Conservation (phyloP, 2,113 vertebrate genomes). For the Cottus gobio region DNA sequence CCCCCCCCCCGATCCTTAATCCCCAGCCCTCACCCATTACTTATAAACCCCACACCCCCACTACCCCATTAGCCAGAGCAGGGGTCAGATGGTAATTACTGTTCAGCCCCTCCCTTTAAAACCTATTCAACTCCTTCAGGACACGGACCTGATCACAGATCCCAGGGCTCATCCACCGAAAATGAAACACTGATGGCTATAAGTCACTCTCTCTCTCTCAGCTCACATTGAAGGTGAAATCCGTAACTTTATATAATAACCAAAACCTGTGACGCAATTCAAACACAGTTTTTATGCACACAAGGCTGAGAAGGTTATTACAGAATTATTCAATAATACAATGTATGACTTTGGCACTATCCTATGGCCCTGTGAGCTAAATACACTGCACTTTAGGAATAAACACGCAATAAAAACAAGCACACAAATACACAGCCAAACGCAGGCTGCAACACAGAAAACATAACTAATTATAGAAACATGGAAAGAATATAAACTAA, state of each 20-base stretch:
- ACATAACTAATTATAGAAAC: background rate
- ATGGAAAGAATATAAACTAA: background rate
- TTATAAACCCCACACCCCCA: conserved; percentile 34
- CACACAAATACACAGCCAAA: background rate
- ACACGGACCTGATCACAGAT: conserved; percentile 26
- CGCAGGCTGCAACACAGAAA: background rate
- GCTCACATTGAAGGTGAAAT: conserved; percentile 5
- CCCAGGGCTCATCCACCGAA: conserved; percentile 7
- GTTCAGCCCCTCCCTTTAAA: conserved; percentile 47
- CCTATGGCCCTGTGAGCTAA: background rate
- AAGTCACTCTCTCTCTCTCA: conserved; percentile 2
- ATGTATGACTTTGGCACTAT: background rate
- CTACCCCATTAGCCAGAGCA: conserved; percentile 41
- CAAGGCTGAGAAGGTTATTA: background rate
- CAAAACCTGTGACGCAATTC: background rate
- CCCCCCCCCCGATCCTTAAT: conserved; percentile 47
- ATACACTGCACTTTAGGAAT: background rate
- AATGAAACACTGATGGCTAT: conserved; percentile 7
- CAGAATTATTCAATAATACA: background rate
- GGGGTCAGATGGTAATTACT: conserved; percentile 75
- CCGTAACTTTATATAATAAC: background rate
- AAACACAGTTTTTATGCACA: background rate
- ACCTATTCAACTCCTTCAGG: conserved; percentile 62
- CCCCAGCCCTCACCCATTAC: conserved; percentile 52
- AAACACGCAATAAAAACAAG: conserved; percentile 12